phyloP scores from a whole-genome alignment of 2,797 vertebrate genomes.

The Gymnoscopelus microlampas region DNA sequence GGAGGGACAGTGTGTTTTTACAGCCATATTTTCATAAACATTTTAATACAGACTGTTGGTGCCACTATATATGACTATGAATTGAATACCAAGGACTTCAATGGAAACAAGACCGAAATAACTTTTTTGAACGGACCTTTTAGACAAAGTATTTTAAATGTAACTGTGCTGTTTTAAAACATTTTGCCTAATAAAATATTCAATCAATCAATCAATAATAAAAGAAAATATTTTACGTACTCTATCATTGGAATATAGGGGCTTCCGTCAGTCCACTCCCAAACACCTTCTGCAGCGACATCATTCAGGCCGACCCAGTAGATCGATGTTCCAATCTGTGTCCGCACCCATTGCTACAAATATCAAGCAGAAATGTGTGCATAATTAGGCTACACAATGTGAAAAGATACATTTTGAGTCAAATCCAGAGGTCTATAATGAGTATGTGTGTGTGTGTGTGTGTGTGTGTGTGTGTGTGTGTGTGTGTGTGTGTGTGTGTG shows the following conservation, averaged over 20 bases:
- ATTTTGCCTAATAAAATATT: no score
- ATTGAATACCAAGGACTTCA: no score
- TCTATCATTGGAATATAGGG: slow-evolving; percentile 60
- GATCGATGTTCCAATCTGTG: slow-evolving; percentile 69
- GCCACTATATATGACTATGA: neutral
- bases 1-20: no score
- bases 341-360: slow-evolving; percentile 78
- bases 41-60: no score
- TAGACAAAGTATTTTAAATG: no score
- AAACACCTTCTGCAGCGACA: slow-evolving; percentile 61
- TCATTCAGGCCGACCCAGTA: slow-evolving; percentile 86
- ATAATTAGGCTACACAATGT: neutral
- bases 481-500: no score
- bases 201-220: neutral
- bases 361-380: neutral
- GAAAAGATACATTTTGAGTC: neutral
- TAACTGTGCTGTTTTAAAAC: no score
- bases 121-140: no score
- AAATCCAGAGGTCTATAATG: neutral
- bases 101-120: no score
- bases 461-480: no score
- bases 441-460: no score
- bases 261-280: slow-evolving; percentile 81
- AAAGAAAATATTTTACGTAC: slow-evolving; percentile 62
- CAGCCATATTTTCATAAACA: no score